These are phyloP conservation scores for Chrosomus eos DNA, from an alignment of 2,797 vertebrate species.

Conservation along the genomic window DNA sequence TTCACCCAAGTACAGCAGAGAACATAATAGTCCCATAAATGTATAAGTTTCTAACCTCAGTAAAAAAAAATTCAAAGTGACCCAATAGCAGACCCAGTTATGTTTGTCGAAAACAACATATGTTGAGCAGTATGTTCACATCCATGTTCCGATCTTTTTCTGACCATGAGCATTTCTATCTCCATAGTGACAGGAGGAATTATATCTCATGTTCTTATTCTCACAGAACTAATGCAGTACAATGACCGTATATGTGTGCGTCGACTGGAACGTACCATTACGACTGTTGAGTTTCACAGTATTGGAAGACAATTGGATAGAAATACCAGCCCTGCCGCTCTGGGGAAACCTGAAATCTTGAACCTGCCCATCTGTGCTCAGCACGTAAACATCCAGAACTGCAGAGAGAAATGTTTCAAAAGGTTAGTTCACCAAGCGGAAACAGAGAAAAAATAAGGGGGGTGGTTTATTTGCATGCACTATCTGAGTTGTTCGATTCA, in stretches of 20 bases:
- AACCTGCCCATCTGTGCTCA: conserved; percentile 97
- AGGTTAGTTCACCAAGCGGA: conserved; percentile 19
- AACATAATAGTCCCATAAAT: neutral
- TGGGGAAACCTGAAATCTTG: conserved; percentile 98
- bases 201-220: conserved; percentile 50
- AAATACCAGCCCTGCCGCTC: conserved; percentile 89
- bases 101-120: conserved; percentile 44
- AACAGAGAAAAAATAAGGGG: neutral
- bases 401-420: conserved; percentile 37
- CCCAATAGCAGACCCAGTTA: conserved; percentile 6
- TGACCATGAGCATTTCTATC: conserved; percentile 23
- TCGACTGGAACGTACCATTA: conserved; percentile 83
- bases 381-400: conserved; percentile 97
- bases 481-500: neutral
- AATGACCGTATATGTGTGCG: conserved; percentile 26
- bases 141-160: conserved; percentile 4
- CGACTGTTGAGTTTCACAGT: conserved; percentile 98
- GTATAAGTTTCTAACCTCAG: conserved; percentile 17
- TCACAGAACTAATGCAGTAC: conserved; percentile 3
- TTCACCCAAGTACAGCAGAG: neutral
- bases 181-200: conserved; percentile 19
- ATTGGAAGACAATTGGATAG: conserved; percentile 95
- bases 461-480: conserved; percentile 12
- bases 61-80: neutral
- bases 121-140: conserved; percentile 37